Evolutionary conservation across 2,113 vertebrate species (phyloP).

Genomic region (Oncorhynchus mykiss): DNA sequence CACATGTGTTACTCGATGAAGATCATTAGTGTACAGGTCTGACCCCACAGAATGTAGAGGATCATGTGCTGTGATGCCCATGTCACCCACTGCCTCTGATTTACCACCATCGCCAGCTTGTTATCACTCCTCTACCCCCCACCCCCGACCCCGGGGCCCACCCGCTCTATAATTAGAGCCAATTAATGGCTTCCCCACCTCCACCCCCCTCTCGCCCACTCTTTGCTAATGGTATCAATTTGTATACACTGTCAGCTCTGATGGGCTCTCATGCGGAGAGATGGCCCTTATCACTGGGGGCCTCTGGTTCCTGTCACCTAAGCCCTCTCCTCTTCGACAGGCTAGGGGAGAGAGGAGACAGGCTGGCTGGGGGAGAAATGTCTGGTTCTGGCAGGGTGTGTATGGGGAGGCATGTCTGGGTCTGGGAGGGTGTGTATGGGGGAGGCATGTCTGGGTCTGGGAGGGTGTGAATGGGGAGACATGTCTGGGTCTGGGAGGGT

Average conservation of each 20-base stretch:
- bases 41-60: constrained; percentile 30
- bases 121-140: constrained; percentile 31
- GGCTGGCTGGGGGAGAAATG: background rate
- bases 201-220: constrained; percentile 19
- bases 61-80: background rate
- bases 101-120: constrained; percentile 46
- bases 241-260: constrained; percentile 72
- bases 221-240: constrained; percentile 68
- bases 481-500: background rate
- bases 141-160: constrained; percentile 28
- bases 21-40: constrained; percentile 44
- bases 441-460: background rate
- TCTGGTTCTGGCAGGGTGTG: background rate
- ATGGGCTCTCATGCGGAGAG: constrained; percentile 67
- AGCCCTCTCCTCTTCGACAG: constrained; percentile 54
- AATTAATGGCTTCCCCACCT: constrained; percentile 30
- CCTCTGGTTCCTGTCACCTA: constrained; percentile 64
- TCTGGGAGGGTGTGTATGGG: background rate
- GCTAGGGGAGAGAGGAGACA: background rate
- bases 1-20: constrained; percentile 29
- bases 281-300: constrained; percentile 56
- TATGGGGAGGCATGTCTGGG: too few species aligned
- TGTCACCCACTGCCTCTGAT: constrained; percentile 8
- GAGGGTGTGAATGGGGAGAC: background rate
- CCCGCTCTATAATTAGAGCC: constrained; percentile 67